phyloP scores from a whole-genome alignment of 2,113 vertebrate species.

The Eupsittula cactorum region DNA sequence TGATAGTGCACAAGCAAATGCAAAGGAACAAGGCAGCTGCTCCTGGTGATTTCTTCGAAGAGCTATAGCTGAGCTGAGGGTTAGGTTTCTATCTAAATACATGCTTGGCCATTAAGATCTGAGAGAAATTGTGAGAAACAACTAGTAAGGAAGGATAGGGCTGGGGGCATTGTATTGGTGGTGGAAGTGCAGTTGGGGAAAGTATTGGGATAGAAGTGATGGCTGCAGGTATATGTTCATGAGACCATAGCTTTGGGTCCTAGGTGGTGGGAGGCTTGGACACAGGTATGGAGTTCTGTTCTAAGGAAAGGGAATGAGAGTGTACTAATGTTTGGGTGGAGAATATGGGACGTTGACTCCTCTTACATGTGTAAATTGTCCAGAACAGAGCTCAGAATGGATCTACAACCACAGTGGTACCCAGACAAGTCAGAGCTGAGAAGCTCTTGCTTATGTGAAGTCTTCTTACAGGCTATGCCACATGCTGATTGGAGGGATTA shows the following conservation, averaged over 20 bases:
- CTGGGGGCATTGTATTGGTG: background rate
- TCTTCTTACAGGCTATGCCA: background rate
- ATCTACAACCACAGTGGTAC: background rate
- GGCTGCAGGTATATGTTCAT: background rate
- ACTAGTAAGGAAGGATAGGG: background rate
- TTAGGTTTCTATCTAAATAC: background rate
- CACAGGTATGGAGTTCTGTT: background rate
- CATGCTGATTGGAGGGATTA: background rate
- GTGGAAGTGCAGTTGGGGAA: background rate
- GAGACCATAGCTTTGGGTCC: background rate
- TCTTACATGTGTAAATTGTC: background rate
- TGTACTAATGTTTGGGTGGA: background rate
- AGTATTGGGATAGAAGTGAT: background rate
- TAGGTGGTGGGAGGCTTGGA: background rate
- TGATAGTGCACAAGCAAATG: background rate
- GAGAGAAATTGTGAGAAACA: background rate
- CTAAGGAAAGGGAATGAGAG: background rate
- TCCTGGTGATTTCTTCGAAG: background rate
- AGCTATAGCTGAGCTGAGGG: background rate
- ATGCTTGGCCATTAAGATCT: background rate
- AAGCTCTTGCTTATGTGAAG: background rate
- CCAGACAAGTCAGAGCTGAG: background rate
- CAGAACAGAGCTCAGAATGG: background rate
- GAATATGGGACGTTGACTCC: background rate
- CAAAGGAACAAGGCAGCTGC: background rate